phyloP scores from a whole-genome alignment of 1,140 invertebrate genomes.

The Zaprionus capensis region DNA sequence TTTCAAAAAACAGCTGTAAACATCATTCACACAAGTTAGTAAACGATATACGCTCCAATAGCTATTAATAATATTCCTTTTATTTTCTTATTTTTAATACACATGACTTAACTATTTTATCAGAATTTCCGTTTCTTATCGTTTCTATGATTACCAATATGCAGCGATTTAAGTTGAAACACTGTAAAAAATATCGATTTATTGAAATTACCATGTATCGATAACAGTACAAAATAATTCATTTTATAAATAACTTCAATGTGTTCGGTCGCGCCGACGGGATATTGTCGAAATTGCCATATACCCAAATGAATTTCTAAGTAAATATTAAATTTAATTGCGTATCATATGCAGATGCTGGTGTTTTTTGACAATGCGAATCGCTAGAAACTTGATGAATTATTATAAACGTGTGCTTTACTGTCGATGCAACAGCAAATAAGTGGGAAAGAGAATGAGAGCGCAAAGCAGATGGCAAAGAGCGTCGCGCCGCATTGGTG shows the following conservation, averaged over 20 bases:
- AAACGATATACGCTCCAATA: background rate
- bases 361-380: slow-evolving; percentile 10
- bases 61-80: background rate
- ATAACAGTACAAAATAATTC: slow-evolving; percentile 25
- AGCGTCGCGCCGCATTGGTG: slow-evolving; percentile 68
- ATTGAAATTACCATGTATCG: background rate
- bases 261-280: slow-evolving; percentile 46
- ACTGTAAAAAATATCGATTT: background rate
- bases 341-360: background rate
- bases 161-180: background rate
- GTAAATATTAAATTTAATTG: slow-evolving; percentile 22
- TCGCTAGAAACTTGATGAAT: slow-evolving; percentile 7
- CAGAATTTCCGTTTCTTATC: background rate
- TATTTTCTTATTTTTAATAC: background rate
- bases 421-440: slow-evolving; percentile 65
- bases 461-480: slow-evolving; percentile 77
- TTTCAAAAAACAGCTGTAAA: slow-evolving; percentile 12
- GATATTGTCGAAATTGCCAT: slow-evolving; percentile 23
- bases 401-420: slow-evolving; percentile 36
- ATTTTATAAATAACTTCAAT: slow-evolving; percentile 58
- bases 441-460: slow-evolving; percentile 79
- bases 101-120: background rate
- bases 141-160: background rate
- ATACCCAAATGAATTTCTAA: slow-evolving; percentile 31
- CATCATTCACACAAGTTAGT: slow-evolving; percentile 1